These are phyloP conservation scores for Arge pagana DNA, from an alignment of 2,888 invertebrate species.

Conservation along the genomic window DNA sequence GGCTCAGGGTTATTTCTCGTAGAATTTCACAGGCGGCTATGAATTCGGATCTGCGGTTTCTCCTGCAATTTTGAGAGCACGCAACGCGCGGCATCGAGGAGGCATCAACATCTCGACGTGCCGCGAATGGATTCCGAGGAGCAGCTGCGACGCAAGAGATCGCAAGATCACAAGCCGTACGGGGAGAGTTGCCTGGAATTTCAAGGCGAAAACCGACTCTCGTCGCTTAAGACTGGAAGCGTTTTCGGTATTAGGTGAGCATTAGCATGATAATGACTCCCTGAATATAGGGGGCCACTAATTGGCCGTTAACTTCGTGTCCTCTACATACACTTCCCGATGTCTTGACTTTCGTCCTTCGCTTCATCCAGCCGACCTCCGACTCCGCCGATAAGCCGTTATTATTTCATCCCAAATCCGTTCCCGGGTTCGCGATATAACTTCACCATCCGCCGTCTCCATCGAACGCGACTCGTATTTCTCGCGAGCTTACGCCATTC, in stretches of 20 bases:
- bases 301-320: conserved; percentile 18
- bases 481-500: too few species aligned
- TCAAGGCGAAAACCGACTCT: conserved; percentile 10
- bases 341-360: conserved; percentile 1
- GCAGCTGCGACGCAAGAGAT: conserved; percentile 12
- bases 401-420: too few species aligned
- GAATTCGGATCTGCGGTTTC: too few species aligned
- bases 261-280: conserved; percentile 18
- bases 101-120: too few species aligned
- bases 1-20: too few species aligned
- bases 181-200: conserved; percentile 13
- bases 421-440: too few species aligned
- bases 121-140: conserved; percentile 3
- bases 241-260: conserved; percentile 9
- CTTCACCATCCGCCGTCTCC: too few species aligned
- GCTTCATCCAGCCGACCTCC: conserved; percentile 1
- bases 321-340: conserved; percentile 12
- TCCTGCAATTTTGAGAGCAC: too few species aligned
- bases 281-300: conserved; percentile 18
- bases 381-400: conserved; percentile 2
- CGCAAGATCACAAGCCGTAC: too few species aligned
- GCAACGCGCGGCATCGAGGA: too few species aligned
- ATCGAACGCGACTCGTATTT: too few species aligned
- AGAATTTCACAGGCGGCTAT: too few species aligned
- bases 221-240: neutral